These are phyloP conservation scores for Anomalospiza imberbis DNA, from an alignment of 2,797 vertebrate species.

Conservation along the genomic window DNA sequence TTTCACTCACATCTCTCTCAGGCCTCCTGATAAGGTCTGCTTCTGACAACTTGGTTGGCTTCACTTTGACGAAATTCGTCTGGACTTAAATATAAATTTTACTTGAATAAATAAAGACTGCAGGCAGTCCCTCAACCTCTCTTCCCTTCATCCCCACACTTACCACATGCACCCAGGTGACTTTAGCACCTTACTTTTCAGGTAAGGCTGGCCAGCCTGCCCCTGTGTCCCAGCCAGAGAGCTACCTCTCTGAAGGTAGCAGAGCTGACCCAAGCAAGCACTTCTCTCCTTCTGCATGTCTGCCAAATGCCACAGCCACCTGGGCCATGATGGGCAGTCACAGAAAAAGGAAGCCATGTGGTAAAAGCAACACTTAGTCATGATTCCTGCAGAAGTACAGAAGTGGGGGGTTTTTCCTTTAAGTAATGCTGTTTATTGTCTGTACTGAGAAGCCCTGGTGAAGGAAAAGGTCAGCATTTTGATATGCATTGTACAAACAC, in stretches of 20 bases:
- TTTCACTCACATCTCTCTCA: neutral
- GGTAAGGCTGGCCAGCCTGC: neutral
- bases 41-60: neutral
- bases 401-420: neutral
- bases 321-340: neutral
- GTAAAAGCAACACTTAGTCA: neutral
- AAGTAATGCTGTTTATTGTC: slow-evolving; percentile 14
- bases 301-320: neutral
- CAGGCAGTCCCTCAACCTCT: neutral
- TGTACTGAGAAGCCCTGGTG: neutral
- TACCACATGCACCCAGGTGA: neutral
- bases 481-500: neutral
- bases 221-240: neutral
- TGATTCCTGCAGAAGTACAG: neutral
- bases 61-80: neutral
- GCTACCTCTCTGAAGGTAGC: too few relatives aligned
- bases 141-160: neutral
- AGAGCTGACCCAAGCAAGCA: neutral
- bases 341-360: neutral
- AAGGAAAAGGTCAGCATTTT: slow-evolving; percentile 12
- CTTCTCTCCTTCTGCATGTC: neutral
- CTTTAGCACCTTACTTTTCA: neutral
- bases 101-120: neutral
- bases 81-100: neutral
- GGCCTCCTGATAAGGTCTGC: neutral